These are phyloP conservation scores for Peromyscus attwateri DNA, from an alignment of 2,797 vertebrate species.

Conservation along the genomic window DNA sequence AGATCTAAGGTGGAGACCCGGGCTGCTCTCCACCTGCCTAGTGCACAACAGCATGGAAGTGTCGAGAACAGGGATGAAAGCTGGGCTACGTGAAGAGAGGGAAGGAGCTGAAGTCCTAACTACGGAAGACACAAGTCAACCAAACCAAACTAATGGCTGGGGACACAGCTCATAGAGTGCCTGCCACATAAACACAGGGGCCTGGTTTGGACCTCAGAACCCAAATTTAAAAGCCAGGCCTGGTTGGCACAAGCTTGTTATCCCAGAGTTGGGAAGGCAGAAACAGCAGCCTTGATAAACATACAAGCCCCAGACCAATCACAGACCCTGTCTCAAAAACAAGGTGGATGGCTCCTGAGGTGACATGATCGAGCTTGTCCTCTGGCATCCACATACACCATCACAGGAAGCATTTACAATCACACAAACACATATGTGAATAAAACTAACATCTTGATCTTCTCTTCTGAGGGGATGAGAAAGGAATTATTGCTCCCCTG, in stretches of 20 bases:
- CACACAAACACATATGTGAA: neutral
- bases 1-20: neutral
- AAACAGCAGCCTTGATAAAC: neutral
- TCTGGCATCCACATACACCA: neutral
- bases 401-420: neutral
- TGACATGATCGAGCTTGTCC: neutral
- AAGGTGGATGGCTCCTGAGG: neutral
- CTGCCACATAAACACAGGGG: neutral
- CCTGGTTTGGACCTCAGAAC: neutral
- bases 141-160: neutral
- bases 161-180: too few species aligned
- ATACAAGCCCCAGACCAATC: neutral
- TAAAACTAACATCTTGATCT: slow-evolving; percentile 31
- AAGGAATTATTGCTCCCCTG: neutral
- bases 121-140: neutral
- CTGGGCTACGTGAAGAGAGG: neutral
- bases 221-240: neutral
- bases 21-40: neutral
- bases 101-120: neutral
- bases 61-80: neutral
- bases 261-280: neutral
- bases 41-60: neutral
- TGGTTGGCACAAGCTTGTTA: neutral
- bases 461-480: neutral
- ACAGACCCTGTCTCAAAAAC: neutral